phyloP scores from a whole-genome alignment of 2,113 vertebrate genomes.

The Myotis yumanensis region DNA sequence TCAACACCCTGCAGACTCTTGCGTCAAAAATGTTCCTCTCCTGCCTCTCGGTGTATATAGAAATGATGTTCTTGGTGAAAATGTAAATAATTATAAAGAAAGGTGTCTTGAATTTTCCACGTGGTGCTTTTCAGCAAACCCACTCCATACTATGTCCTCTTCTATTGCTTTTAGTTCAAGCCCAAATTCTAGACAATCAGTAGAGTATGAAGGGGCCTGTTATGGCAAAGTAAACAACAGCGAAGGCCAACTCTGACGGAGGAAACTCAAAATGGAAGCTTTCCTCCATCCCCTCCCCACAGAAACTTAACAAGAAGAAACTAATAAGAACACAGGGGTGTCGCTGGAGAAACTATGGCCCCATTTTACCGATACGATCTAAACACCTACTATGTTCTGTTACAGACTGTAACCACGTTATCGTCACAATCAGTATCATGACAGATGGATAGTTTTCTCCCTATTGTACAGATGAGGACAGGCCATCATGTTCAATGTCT shows the following conservation, averaged over 20 bases:
- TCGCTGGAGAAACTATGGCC: background rate
- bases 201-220: background rate
- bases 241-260: background rate
- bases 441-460: background rate
- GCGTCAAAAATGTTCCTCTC: background rate
- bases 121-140: background rate
- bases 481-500: background rate
- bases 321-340: background rate
- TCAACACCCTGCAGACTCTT: background rate
- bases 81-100: background rate
- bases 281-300: background rate
- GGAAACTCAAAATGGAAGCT: background rate
- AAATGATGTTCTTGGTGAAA: slow-evolving; percentile 28
- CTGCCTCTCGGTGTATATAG: background rate
- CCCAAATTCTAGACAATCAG: background rate
- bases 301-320: background rate
- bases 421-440: background rate
- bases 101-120: slow-evolving; percentile 2
- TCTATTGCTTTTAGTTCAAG: background rate
- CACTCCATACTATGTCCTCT: background rate
- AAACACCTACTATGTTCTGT: background rate
- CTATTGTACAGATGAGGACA: background rate
- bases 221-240: background rate
- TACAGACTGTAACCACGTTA: background rate
- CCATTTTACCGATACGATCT: background rate